These are phyloP conservation scores for Incurvaria masculella DNA, from an alignment of 2,888 invertebrate genomes.

Conservation along the genomic window DNA sequence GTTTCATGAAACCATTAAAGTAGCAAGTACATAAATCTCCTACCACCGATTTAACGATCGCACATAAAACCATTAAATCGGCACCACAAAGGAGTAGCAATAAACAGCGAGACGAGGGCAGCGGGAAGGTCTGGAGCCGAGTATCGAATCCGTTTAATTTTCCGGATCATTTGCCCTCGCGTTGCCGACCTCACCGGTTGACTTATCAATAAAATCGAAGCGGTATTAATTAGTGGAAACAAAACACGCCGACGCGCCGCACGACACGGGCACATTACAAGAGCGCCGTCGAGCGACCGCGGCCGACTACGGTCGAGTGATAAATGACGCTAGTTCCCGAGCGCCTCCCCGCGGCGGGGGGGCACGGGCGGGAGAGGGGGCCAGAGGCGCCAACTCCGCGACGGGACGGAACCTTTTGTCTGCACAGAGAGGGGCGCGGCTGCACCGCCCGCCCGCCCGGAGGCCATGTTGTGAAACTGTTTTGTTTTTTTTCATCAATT, in stretches of 20 bases:
- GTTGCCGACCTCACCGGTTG: background rate
- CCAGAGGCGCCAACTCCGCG: too few species aligned
- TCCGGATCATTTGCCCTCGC: background rate
- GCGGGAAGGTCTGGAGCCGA: background rate
- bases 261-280: background rate
- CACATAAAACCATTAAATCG: background rate
- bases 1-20: background rate
- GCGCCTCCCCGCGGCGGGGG: too few species aligned
- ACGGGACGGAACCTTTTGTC: background rate
- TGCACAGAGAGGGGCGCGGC: background rate
- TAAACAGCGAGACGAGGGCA: background rate
- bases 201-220: background rate
- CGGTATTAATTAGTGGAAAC: background rate
- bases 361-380: too few species aligned
- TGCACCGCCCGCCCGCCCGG: background rate
- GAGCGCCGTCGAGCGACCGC: background rate
- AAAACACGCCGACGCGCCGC: background rate
- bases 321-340: too few species aligned
- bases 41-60: background rate
- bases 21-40: background rate
- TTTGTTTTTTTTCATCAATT: background rate
- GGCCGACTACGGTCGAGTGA: background rate
- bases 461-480: background rate
- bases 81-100: background rate
- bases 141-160: background rate